Base-by-base conservation (phyloP, 2,797 vertebrate species). In the Poecilia picta region DNA sequence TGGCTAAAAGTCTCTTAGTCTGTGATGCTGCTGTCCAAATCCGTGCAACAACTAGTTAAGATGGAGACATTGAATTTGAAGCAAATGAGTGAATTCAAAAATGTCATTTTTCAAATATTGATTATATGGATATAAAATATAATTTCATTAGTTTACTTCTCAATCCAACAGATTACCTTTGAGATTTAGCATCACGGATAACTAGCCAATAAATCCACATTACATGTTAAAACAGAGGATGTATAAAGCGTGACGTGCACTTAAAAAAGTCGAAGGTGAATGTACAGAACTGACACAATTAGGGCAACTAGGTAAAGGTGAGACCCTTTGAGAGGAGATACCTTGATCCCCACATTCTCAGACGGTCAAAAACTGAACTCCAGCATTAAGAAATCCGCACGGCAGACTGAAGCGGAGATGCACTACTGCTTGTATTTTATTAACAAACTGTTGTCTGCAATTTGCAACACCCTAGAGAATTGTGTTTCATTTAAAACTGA, bases 351-450 rank as follows among this genome's bases (percentile, higher is more conserved):
- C 70, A 83, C 72, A 85, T 76, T 75, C 49, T 83, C 80, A 76
- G 55, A 84, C 74, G 73, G 80, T 80, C 76, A 70, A 72, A 76
- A 88, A 89, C 68, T 83, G 73, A 64, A 62, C 39, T 51, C 36
- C 23, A 16, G 31, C 66, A 82, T 92, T 88, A 88, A 66, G 83
- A 89, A 88, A 89, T 80, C 70, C 76, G 41, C 45, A 5, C 59
- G 59, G 45, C 46, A 31, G 76, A 39, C 72, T 72, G 5, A 23
- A 76, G 43, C 28, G 6, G 68, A 83, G 41, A 80, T 72, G 76
- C 53, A 49, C 43, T 72, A 74, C 51, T 75, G 70, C 73, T 83
- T 81, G 31, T 72, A 86, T 81, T 90, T 84, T 74, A 78, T 13
- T 83, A 28, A 80, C 72, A 80, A 73, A 73, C 25, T 1, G 15